phyloP scores from a whole-genome alignment of 1,140 invertebrate genomes.

The Drosophila bocqueti region DNA sequence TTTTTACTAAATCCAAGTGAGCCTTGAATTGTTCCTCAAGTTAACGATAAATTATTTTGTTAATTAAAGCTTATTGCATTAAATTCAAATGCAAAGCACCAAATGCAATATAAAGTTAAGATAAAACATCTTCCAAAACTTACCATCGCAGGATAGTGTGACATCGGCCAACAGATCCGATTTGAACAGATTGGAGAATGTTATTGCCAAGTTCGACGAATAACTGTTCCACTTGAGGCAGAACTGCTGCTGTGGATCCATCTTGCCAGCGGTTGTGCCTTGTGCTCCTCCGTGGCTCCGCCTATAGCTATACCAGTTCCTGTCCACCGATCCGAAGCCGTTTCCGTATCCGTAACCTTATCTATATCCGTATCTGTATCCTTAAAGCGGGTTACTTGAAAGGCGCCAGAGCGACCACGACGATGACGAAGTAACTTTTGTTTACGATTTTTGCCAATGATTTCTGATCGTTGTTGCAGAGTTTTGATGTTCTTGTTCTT shows the following conservation, averaged over 20 bases:
- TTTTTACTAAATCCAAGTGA: not conserved
- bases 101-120: not conserved
- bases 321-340: not conserved
- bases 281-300: conserved; percentile 19
- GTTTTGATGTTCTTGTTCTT: not conserved
- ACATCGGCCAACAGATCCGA: conserved; percentile 95
- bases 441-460: conserved; percentile 27
- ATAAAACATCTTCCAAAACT: conserved; percentile 74
- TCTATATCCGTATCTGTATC: not conserved
- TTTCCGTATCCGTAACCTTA: not conserved
- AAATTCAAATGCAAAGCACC: too few species aligned
- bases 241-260: conserved; percentile 94
- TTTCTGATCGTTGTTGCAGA: conserved; percentile 19
- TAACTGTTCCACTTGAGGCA: conserved; percentile 97
- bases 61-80: not conserved
- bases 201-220: conserved; percentile 94
- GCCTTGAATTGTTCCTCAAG: not conserved
- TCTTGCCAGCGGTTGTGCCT: conserved; percentile 77
- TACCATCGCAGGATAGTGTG: conserved; percentile 95
- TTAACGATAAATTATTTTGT: too few species aligned
- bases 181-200: conserved; percentile 95
- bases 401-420: conserved; percentile 23
- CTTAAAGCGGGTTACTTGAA: not conserved
- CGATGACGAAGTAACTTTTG: conserved; percentile 6
- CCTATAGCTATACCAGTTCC: conserved; percentile 6